Evolutionary conservation across 2,113 vertebrate genomes (phyloP), one percentile per base, ranked within the genome.

Genomic region (Urocynchramus pylzowi): DNA sequence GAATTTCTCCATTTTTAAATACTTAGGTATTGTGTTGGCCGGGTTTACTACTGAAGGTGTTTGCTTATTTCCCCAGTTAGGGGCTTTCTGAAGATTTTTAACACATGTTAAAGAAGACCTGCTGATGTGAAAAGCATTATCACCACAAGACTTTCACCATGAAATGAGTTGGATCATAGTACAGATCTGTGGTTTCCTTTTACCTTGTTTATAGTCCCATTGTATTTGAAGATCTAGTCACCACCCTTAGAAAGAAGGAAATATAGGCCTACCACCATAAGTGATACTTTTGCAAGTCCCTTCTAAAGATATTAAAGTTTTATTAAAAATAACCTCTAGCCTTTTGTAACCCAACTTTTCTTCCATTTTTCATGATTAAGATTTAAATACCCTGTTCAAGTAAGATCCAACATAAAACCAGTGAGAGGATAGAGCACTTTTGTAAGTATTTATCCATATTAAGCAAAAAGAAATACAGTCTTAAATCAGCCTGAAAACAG

Each of bases 1-100:
- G 96, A 97, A 74, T 94, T 88, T 19, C 90, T 94, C 53, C 74
- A 57, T 79, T 96, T 81, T 84, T 61, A 59, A 90, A 86, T 64
- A 50, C 65, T 88, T 89, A 76, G 94, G 53, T 90, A 77, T 81
- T 91, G 77, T 81, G 79, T 87, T 65, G 31, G 86, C 82, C 2
- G 30, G 70, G n/a, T 88, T 52, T 92, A 85, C 86, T 71, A 26
- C 50, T 68, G 52, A n/a, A 79, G 16, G 33, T 61, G 81, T 70
- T 93, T 80, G 85, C 81, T 74, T 94, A 80, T 95, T 95, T 96
- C 88, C 61, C 57, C 41, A 77, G 60, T 75, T 53, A 65, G 49
- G 45, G 91, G 57, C 82, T 37, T 69, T 84, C 61, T 84, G 60
- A 37, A 84, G 93, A 93, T 92, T 93, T 95, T 67, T 84, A 89